Evolutionary conservation across 2,797 vertebrate species (phyloP).

Genomic region (Gastrophryne carolinensis): DNA sequence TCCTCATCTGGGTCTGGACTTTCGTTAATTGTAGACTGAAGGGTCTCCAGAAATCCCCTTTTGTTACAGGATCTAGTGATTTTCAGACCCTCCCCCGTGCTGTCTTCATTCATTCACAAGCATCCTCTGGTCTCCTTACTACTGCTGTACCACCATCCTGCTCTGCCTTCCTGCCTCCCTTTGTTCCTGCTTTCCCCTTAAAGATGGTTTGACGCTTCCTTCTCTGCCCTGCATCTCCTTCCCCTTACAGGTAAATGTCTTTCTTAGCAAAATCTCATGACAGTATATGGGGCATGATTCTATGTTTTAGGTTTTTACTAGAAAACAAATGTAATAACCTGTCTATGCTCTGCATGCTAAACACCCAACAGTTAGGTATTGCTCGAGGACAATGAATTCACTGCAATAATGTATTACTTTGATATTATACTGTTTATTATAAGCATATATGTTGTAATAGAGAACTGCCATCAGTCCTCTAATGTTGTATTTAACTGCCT

Average conservation of each 20-base stretch:
- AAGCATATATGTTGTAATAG: too few species aligned
- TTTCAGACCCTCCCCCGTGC: constrained; percentile 12
- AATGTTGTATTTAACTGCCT: too few species aligned
- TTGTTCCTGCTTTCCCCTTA: constrained; percentile 32
- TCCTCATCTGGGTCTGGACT: background rate
- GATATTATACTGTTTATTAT: too few species aligned
- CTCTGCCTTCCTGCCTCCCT: background rate
- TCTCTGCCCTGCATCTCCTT: constrained; percentile 22
- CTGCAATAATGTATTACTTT: too few species aligned
- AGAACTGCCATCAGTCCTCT: too few species aligned
- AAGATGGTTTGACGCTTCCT: constrained; percentile 12
- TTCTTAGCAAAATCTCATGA: background rate
- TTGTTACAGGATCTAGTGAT: constrained; percentile 3
- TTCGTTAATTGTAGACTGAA: background rate
- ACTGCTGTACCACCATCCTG: constrained; percentile 11
- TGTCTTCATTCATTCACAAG: constrained; percentile 15
- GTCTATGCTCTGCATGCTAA: background rate
- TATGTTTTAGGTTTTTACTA: background rate
- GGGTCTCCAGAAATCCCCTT: constrained; percentile 1
- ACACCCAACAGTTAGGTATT: too few species aligned
- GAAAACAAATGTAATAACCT: background rate
- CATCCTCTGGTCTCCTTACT: background rate
- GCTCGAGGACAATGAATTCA: too few species aligned
- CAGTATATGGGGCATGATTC: too few species aligned
- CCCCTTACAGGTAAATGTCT: constrained; percentile 41